A percentile compares a stretch with the other conserved stretches of the same genome.
Conservation (phyloP, 2,113 vertebrate species). For the Oenanthe melanoleuca region DNA sequence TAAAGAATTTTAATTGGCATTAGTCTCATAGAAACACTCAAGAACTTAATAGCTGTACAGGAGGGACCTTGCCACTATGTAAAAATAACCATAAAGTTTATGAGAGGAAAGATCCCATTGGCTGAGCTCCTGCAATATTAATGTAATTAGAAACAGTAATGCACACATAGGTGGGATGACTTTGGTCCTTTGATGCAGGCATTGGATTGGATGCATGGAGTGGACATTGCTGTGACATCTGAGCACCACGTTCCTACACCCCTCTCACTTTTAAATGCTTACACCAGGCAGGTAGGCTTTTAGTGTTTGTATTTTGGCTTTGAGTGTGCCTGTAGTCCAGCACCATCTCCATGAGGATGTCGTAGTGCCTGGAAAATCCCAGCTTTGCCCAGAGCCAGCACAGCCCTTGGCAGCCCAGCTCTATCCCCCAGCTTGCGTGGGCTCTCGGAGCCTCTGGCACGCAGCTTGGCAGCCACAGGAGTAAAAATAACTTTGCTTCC, state of each 20-base stretch:
- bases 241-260: fast-evolving
- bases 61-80: neutral
- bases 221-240: neutral
- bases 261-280: neutral
- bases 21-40: neutral
- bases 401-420: neutral
- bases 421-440: neutral
- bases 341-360: neutral
- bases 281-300: neutral
- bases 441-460: neutral
- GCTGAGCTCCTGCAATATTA: neutral
- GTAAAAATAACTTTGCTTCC: neutral
- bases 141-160: neutral
- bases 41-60: neutral
- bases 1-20: neutral
- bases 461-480: neutral
- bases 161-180: neutral
- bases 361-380: neutral
- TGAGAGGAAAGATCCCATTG: neutral
- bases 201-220: neutral
- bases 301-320: neutral
- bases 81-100: neutral
- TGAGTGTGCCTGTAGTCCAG: fast-evolving
- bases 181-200: neutral
- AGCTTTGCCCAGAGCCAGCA: neutral